Percentiles rank a stretch among this genome's conserved stretches.
phyloP scores from a whole-genome alignment of 2,113 vertebrate species.

The Perccottus glenii region DNA sequence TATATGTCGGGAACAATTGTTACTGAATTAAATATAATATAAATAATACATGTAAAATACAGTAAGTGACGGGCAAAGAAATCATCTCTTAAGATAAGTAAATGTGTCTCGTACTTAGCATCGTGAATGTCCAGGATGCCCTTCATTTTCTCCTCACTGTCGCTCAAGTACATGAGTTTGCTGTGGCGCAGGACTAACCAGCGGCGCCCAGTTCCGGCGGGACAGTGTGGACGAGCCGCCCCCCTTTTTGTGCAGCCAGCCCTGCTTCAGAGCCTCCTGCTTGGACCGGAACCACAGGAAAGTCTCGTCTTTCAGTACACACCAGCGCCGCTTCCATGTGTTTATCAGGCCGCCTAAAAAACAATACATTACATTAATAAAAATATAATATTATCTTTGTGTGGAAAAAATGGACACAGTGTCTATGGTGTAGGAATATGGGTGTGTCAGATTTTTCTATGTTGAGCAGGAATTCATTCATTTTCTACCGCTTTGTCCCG shows the following conservation, averaged over 20 bases:
- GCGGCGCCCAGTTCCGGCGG: conserved; percentile 93
- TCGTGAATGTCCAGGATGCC: conserved; percentile 90
- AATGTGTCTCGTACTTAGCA: conserved; percentile 82
- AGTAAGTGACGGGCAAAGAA: too few species aligned
- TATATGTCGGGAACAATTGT: too few species aligned
- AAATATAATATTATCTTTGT: too few species aligned
- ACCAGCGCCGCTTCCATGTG: conserved; percentile 95
- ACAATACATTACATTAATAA: neutral
- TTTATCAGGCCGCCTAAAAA: conserved; percentile 92
- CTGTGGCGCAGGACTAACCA: conserved; percentile 97
- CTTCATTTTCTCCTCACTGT: conserved; percentile 94
- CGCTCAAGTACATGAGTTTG: conserved; percentile 95
- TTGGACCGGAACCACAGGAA: conserved; percentile 98
- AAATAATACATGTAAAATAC: conserved; percentile 1
- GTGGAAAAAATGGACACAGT: too few species aligned
- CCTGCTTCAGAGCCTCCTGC: conserved; percentile 97
- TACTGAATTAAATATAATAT: neutral
- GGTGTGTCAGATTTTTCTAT: too few species aligned
- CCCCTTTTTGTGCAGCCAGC: conserved; percentile 96
- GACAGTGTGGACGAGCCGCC: conserved; percentile 95
- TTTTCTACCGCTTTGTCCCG: too few species aligned
- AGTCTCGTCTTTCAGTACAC: conserved; percentile 96
- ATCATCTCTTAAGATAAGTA: neutral
- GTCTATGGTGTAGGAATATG: too few species aligned
- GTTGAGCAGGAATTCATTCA: too few species aligned